Evolutionary conservation across 1,140 invertebrate species (phyloP).

Genomic region (Phymorhynchus buccinoides): DNA sequence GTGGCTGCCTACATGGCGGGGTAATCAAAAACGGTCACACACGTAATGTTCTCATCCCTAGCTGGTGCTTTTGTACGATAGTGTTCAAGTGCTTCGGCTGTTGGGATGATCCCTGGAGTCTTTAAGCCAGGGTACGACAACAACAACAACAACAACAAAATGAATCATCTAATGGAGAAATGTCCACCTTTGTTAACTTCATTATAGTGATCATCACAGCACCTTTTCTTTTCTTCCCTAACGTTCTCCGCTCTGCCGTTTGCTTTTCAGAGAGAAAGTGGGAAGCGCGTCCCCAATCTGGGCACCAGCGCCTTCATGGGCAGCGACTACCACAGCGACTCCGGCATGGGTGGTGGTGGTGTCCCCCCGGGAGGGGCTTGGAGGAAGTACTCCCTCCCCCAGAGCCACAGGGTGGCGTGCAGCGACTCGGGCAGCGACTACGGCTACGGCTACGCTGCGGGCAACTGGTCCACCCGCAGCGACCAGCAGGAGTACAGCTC

Average conservation of each 20-base stretch:
- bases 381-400: conserved; percentile 64
- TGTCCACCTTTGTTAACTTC: too few relatives aligned
- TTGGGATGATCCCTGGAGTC: too few relatives aligned
- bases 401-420: conserved; percentile 58
- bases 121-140: too few relatives aligned
- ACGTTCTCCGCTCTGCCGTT: background rate
- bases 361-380: conserved; percentile 49
- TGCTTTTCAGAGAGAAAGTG: conserved; percentile 32
- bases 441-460: conserved; percentile 65
- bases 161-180: too few relatives aligned
- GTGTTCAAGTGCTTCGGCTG: too few relatives aligned
- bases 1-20: too few relatives aligned
- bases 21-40: too few relatives aligned
- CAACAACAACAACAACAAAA: too few relatives aligned
- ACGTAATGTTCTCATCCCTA: too few relatives aligned
- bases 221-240: too few relatives aligned
- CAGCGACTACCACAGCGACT: conserved; percentile 63
- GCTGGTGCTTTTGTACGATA: too few relatives aligned
- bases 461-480: conserved; percentile 49
- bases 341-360: conserved; percentile 39
- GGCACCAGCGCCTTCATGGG: conserved; percentile 69
- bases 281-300: conserved; percentile 63
- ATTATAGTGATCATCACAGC: too few relatives aligned
- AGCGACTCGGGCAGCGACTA: conserved; percentile 69
- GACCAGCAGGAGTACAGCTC: conserved; percentile 54